phyloP scores from a whole-genome alignment of 2,888 invertebrate genomes.

The Pseudococcus jackbeardsleyi region DNA sequence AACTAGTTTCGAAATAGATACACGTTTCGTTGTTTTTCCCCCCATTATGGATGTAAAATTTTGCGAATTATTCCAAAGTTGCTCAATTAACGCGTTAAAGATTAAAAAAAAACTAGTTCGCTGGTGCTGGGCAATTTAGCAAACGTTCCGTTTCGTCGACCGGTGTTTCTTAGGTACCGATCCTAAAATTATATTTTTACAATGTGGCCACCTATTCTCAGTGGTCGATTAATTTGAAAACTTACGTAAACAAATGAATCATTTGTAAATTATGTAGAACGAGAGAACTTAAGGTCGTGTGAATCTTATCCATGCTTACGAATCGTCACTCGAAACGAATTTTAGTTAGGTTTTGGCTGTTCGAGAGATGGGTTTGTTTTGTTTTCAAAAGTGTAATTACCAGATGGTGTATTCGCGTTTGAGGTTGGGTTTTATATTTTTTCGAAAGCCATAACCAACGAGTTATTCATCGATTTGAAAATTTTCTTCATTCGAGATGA shows the following conservation, averaged over 20 bases:
- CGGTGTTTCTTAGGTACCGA: neutral
- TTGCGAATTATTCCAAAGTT: neutral
- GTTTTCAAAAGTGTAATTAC: neutral
- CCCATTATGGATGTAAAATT: neutral
- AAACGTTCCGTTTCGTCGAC: neutral
- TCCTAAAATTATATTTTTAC: neutral
- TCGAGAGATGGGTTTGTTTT: neutral
- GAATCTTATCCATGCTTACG: neutral
- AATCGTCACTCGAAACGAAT: neutral
- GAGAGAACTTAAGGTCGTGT: neutral
- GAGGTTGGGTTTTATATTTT: too few species aligned
- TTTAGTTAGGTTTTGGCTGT: neutral
- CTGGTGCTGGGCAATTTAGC: neutral
- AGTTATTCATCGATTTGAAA: neutral
- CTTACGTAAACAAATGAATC: neutral
- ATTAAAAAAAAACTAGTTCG: neutral
- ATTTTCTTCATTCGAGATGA: neutral
- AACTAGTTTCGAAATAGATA: too few species aligned
- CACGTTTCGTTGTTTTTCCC: neutral
- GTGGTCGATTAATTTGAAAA: neutral
- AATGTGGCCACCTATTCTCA: neutral
- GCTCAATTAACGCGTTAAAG: neutral
- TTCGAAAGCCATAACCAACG: too few species aligned
- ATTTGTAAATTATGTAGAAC: neutral
- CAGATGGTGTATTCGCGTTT: neutral